Percentiles rank a stretch among this genome's conserved stretches.
Conservation (phyloP, 2,797 vertebrate genomes). For the Diplodus sargus region DNA sequence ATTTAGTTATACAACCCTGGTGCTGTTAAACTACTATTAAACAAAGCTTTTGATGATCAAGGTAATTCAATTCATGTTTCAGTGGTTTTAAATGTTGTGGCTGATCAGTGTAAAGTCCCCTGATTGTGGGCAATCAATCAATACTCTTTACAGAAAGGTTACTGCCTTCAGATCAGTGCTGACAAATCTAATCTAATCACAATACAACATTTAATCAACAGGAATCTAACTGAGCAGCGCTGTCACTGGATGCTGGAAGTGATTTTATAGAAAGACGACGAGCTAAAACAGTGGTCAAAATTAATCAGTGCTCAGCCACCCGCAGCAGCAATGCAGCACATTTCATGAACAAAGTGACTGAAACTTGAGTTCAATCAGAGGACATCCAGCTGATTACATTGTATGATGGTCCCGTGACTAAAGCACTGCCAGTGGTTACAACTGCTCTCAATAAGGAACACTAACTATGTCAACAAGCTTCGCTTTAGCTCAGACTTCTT, state of each 20-base stretch:
- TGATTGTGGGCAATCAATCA: not conserved
- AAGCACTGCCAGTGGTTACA: slow-evolving; percentile 2
- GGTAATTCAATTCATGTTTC: too few species aligned
- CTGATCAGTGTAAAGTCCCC: too few species aligned
- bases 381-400: not conserved
- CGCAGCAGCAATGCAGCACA: not conserved
- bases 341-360: not conserved
- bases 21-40: too few species aligned
- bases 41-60: too few species aligned
- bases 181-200: not conserved
- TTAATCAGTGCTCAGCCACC: too few species aligned
- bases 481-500: not conserved
- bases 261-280: not conserved
- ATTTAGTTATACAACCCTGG: too few species aligned
- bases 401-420: not conserved
- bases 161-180: not conserved
- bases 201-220: not conserved
- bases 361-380: slow-evolving; percentile 4
- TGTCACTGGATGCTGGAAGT: not conserved
- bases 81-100: too few species aligned
- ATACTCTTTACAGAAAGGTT: not conserved
- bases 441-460: slow-evolving; percentile 2
- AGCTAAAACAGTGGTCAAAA: not conserved
- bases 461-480: not conserved
- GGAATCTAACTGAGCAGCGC: not conserved